Evolutionary conservation across 2,888 invertebrate species (phyloP), one percentile per base, ranked within the genome.

Genomic region (Lasioglossum morio): DNA sequence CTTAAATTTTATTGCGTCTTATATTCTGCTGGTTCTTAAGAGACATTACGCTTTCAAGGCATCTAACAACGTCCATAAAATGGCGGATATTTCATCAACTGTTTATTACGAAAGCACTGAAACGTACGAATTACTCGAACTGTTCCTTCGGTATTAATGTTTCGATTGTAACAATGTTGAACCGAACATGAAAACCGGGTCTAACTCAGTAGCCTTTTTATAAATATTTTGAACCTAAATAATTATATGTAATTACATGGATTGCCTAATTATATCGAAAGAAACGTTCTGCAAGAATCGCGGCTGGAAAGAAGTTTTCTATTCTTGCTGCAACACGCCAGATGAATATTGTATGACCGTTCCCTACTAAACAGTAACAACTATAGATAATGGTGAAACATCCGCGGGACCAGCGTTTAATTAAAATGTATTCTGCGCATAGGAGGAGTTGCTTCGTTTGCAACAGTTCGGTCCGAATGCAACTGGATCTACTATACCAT

Each of bases 381-480:
- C 19, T 34, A 66, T 66, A 66, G 16, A 66, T 66, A 66, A 66
- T 66, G 34, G 66, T 0, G 66, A 34, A 34, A 66, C 66, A 34
- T 66, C 2, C 66, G 19, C 19, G 34, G 30, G 66, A 66, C 66
- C 66, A 34, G 34, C 19, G 19, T 66, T 66, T 66, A 66, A 66
- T 66, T 66, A 66, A 66, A 66, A 66, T 66, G 66, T 66, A 66
- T 66, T 19, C 66, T 34, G 19, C 34, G 66, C 8, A 34, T 14
- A 66, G 34, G 30, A 30, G 66, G 66, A 66, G 66, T 66, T 66
- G 66, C 19, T 34, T 30, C 66, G 66, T 66, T 66, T 23, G 66
- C 66, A 34, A 66, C 19, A 34, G 66, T 66, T 34, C 30, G 19
- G 34, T 7, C 34, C 30, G 19, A 66, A 66, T 19, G 66, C 66